These are phyloP conservation scores for Anthonomus grandis DNA, from an alignment of 1,140 invertebrate genomes.

Conservation along the genomic window DNA sequence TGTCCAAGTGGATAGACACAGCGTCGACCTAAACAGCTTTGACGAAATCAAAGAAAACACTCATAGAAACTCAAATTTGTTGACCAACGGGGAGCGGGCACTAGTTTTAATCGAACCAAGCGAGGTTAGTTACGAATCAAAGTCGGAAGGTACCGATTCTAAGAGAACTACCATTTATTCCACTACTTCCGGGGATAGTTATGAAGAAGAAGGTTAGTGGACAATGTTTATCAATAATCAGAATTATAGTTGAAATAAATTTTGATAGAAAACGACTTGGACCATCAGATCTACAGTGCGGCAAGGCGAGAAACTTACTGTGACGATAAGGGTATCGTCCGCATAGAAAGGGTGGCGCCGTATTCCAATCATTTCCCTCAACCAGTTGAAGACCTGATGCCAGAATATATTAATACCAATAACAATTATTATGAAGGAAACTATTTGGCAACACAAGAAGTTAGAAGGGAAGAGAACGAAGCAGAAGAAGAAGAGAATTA, in stretches of 20 bases:
- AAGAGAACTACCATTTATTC: conserved; percentile 30
- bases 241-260: neutral
- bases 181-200: conserved; percentile 26
- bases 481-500: neutral
- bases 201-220: conserved; percentile 21
- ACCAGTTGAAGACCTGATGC: no score
- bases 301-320: conserved; percentile 27
- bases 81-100: conserved; percentile 4
- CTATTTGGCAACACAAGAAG: neutral
- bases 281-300: neutral
- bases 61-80: neutral
- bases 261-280: no score
- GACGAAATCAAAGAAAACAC: conserved; percentile 6
- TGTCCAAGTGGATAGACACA: conserved; percentile 9
- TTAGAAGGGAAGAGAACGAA: neutral
- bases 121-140: neutral
- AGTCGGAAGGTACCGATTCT: conserved; percentile 11
- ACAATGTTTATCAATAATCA: conserved; percentile 1
- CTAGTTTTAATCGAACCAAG: neutral
- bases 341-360: conserved; percentile 28
- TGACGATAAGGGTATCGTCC: conserved; percentile 26
- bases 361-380: no score
- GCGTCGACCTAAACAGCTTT: conserved; percentile 14
- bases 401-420: conserved; percentile 1
- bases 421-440: conserved; percentile 10